A percentile compares a stretch with the other conserved stretches of the same genome.
These are phyloP conservation scores for Lamprologus tigripictilis DNA, from an alignment of 2,113 vertebrate genomes.

Conservation along the genomic window DNA sequence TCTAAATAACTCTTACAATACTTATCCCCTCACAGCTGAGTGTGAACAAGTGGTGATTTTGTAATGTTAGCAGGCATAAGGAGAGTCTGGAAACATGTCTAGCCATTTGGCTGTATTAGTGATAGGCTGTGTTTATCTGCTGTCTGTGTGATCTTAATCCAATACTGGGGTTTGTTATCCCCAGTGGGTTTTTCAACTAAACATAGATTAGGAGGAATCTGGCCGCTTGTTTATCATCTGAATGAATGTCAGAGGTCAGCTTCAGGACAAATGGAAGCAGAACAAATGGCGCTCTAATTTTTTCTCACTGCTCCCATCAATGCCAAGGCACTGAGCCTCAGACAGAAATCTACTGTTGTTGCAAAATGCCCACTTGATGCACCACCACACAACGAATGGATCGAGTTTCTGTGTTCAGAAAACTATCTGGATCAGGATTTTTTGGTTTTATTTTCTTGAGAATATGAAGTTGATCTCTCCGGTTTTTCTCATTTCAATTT, in stretches of 20 bases:
- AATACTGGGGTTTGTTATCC: slow-evolving; percentile 16
- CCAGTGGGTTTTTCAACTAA: slow-evolving; percentile 19
- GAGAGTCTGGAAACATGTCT: not conserved
- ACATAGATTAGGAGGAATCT: slow-evolving; percentile 41
- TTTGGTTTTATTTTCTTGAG: not conserved
- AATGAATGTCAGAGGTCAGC: slow-evolving; percentile 27
- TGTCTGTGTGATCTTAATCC: slow-evolving; percentile 35
- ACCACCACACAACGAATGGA: not conserved
- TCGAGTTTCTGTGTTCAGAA: not conserved
- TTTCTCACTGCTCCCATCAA: not conserved
- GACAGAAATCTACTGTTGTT: not conserved
- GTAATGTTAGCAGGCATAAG: not conserved
- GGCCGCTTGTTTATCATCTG: slow-evolving; percentile 24
- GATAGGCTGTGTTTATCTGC: not conserved
- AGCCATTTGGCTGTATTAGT: slow-evolving; percentile 25
- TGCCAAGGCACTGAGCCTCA: not conserved
- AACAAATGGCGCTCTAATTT: not conserved
- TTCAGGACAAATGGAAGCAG: slow-evolving; percentile 3
- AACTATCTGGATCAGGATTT: not conserved
- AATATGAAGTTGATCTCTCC: not conserved
- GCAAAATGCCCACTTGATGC: not conserved
- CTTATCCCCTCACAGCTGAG: not conserved
- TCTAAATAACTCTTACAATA: not conserved
- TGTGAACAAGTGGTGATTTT: not conserved
- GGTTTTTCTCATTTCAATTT: not conserved